Base-by-base conservation (phyloP, 2,797 vertebrate species). In the Kryptopterus vitreolus region DNA sequence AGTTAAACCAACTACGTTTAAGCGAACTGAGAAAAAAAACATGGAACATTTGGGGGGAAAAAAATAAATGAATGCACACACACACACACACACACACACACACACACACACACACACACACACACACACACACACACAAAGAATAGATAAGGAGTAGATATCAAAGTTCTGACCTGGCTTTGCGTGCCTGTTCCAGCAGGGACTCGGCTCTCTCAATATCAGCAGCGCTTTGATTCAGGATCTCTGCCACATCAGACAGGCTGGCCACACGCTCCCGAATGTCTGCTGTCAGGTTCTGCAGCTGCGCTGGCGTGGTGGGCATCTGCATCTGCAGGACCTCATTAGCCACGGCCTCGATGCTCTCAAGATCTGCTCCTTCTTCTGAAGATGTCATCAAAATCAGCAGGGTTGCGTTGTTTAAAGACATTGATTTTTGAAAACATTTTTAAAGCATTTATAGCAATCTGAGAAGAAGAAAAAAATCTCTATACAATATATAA, bases 291-390 rank as follows among this genome's bases (percentile, higher is more conserved):
- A 99, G 90, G 82, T 96, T 95, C 83, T 96, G 96, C 80, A 99
- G 91, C 91, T 98, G 97, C 85, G 93, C 91, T 0, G 96, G 96
- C 0, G 95, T 96, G 59, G 96, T 97, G 6, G 98, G 97, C 97
- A 99, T 97, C 88, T 98, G 95, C 96, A 99, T 97, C 84, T 93
- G 94, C 83, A 99, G 81, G 31, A 99, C 98, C 88, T 98, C 95
- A 3, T 94, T 97, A 29, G 98, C 96, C 82, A 99, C 96, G 0
- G 95, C 92, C 89, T 99, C 97, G 0, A 99, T 96, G 91, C 97
- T 99, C 80, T 98, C 95, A 84, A 96, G 87, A 86, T 99, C 97
- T 10, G 98, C 97, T 0, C 96, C 94, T 0, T 99, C 98, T 89
- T 98, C 98, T 99, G 88, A 63, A n/a, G 33, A 66, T 38, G 62